Percentiles rank a stretch among this genome's conserved stretches.
Evolutionary conservation across 2,797 vertebrate genomes (phyloP).

Genomic region (Neoniphon sammara): DNA sequence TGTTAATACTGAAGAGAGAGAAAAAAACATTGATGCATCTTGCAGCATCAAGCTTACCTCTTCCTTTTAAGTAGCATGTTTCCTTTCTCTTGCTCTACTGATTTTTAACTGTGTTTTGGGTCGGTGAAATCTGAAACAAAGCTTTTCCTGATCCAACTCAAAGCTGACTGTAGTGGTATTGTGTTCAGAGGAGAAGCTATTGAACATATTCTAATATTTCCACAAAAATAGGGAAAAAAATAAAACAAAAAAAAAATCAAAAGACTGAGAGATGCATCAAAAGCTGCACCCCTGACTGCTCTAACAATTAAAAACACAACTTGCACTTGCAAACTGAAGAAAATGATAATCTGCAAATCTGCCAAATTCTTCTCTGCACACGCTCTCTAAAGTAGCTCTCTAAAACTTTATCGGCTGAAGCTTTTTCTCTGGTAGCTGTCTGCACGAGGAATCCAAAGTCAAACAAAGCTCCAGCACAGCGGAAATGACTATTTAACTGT

Average conservation of each 20-base stretch:
- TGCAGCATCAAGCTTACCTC: constrained; percentile 62
- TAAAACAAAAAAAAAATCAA: constrained; percentile 48
- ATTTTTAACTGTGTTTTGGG: constrained; percentile 76
- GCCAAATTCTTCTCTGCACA: constrained; percentile 29
- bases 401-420: constrained; percentile 7
- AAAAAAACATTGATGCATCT: neutral
- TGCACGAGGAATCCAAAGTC: constrained; percentile 56
- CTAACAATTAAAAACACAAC: constrained; percentile 33
- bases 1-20: neutral
- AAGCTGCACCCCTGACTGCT: constrained; percentile 51
- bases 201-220: constrained; percentile 81
- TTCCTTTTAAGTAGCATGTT: constrained; percentile 81
- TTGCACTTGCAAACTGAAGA: constrained; percentile 11
- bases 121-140: constrained; percentile 76
- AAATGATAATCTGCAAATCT: constrained; percentile 28
- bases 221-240: constrained; percentile 35
- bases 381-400: neutral
- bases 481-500: constrained; percentile 78
- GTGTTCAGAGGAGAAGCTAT: constrained; percentile 74
- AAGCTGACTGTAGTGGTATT: constrained; percentile 67
- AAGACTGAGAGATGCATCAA: constrained; percentile 67
- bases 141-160: constrained; percentile 73
- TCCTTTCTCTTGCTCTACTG: constrained; percentile 65
- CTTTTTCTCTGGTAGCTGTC: constrained; percentile 33
- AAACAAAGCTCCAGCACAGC: constrained; percentile 63